phyloP scores from a whole-genome alignment of 2,113 vertebrate genomes.

The Rutilus rutilus region DNA sequence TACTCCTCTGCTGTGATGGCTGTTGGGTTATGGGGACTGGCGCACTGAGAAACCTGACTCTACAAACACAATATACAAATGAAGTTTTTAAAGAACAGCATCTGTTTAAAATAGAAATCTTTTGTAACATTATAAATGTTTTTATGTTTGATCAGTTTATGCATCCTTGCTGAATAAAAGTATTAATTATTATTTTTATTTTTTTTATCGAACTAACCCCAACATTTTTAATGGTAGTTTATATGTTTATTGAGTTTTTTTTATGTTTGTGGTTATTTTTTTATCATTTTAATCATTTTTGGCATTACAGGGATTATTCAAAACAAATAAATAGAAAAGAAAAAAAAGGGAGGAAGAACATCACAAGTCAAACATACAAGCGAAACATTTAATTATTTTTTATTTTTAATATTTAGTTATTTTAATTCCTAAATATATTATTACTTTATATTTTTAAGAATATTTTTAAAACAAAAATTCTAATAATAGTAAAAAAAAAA shows the following conservation, averaged over 20 bases:
- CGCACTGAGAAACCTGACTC: constrained; percentile 82
- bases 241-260: background rate
- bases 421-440: background rate
- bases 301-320: too few species aligned
- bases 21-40: constrained; percentile 82
- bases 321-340: too few species aligned
- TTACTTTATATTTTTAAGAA: background rate
- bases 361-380: too few species aligned
- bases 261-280: background rate
- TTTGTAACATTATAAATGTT: background rate
- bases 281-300: background rate
- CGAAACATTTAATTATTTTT: background rate
- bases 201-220: background rate
- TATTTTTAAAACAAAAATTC: background rate
- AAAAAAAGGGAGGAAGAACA: too few species aligned
- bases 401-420: background rate
- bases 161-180: background rate
- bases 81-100: background rate
- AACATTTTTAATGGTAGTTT: background rate
- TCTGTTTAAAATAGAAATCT: too few species aligned
- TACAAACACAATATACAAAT: constrained; percentile 52
- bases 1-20: constrained; percentile 82
- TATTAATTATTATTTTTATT: background rate
- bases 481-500: background rate
- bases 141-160: background rate